Conservation (phyloP, 2,888 invertebrate species). For the Zygaena filipendulae region DNA sequence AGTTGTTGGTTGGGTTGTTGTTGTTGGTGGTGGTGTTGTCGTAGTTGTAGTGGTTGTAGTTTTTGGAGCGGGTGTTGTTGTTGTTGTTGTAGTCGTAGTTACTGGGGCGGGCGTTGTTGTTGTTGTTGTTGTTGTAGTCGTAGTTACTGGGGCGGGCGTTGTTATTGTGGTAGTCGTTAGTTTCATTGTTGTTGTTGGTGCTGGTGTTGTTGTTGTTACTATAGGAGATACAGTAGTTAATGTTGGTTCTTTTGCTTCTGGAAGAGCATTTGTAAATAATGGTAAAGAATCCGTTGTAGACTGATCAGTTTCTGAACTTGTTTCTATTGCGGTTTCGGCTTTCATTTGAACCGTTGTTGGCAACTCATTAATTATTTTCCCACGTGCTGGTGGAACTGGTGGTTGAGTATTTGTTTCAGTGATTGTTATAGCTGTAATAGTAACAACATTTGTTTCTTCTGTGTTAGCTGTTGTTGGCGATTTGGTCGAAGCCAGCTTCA, state of each 20-base stretch:
- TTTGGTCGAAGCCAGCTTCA: conserved; percentile 48
- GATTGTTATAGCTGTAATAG: conserved; percentile 25
- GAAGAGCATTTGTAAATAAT: conserved; percentile 12
- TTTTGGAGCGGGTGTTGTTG: conserved; percentile 18
- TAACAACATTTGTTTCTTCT: conserved; percentile 28
- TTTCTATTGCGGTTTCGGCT: conserved; percentile 20
- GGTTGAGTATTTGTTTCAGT: conserved; percentile 45
- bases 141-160: conserved; percentile 16
- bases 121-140: conserved; percentile 20
- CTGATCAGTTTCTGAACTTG: conserved; percentile 11
- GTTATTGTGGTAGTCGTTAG: conserved; percentile 18
- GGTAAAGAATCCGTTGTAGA: no score
- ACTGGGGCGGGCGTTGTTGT: conserved; percentile 21
- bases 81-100: conserved; percentile 15
- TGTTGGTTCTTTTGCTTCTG: conserved; percentile 13
- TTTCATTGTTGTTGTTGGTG: conserved; percentile 14
- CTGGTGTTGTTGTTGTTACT: conserved; percentile 21
- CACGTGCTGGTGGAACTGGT: conserved; percentile 32
- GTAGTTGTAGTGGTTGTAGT: conserved; percentile 21
- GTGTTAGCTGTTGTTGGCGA: conserved; percentile 29
- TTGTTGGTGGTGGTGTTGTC: conserved; percentile 19
- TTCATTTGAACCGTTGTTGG: conserved; percentile 24
- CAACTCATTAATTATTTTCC: conserved; percentile 22
- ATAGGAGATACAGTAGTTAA: conserved; percentile 18
- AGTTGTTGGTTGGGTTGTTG: conserved; percentile 12